phyloP scores from a whole-genome alignment of 2,113 vertebrate genomes.

The Sarotherodon lohbergeri region DNA sequence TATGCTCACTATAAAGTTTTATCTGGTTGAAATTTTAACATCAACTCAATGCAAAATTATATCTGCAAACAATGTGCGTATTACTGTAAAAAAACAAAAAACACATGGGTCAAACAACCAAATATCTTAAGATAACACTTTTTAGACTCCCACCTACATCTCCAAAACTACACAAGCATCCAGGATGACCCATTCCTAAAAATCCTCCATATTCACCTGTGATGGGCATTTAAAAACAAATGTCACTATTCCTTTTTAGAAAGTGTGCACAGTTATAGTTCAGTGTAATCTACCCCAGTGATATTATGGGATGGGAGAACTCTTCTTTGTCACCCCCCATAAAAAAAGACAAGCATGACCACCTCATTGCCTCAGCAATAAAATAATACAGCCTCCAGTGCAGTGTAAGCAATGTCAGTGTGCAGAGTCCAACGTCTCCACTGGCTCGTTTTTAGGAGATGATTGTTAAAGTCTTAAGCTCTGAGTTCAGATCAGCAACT shows the following conservation, averaged over 20 bases:
- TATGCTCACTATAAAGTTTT: not conserved
- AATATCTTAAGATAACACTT: not conserved
- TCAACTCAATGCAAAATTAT: not conserved
- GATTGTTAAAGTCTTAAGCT: conserved; percentile 12
- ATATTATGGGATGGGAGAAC: not conserved
- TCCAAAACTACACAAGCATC: not conserved
- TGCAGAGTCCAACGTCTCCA: conserved; percentile 66
- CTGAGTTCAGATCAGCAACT: not conserved
- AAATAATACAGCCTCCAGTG: conserved; percentile 60
- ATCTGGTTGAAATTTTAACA: not conserved
- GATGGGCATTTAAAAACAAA: not conserved
- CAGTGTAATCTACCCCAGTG: not conserved
- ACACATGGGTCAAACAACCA: not conserved
- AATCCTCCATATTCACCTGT: not conserved
- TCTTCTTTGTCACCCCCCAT: conserved; percentile 15
- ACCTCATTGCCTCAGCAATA: conserved; percentile 57
- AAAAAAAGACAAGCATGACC: conserved; percentile 52
- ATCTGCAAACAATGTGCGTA: not conserved
- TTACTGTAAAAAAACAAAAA: not conserved
- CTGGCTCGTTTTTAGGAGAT: not conserved
- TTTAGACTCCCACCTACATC: not conserved
- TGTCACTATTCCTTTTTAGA: not conserved
- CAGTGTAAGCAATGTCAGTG: conserved; percentile 58
- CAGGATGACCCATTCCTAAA: not conserved
- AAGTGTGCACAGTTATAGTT: not conserved